Base-by-base conservation (phyloP, 2,797 vertebrate genomes). In the Acanthornis magna region DNA sequence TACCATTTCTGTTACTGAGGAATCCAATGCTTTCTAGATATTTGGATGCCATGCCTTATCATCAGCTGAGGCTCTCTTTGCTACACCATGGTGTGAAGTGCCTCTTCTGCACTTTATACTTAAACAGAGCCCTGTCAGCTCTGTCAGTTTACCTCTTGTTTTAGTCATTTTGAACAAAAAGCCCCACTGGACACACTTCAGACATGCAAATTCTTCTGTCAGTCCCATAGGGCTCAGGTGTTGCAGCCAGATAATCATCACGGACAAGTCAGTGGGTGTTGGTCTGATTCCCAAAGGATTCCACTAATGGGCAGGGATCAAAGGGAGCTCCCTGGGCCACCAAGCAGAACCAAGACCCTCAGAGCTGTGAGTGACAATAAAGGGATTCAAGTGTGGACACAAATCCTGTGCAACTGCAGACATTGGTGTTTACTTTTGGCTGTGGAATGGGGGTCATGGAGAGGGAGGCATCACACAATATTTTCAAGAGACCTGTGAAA, bases 141-240 rank as follows among this genome's bases (percentile, higher is more conserved):
- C 17, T 36, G 32, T 13, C 5, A 1, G 1, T 1, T n/a, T 57
- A 40, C 2, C 40, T 27, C 16, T 40, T 29, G 40, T 32, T 34
- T 32, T 8, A 29, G 22, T 50, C 8, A 78, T 29, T 55, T 80
- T 61, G 25, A 78, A 61, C 14, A 7, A 50, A 78, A 65, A 19
- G 9, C 5, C 48, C 10, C 38, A 7, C 16, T 54, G 51, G 14
- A 42, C n/a, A 60, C 16, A 48, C 32, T 38, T 48, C 22, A 13
- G 38, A 47, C 0, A 1, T 23, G 25, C 53, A 61, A 78, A 72
- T 14, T 1, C 25, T 68, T 65, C n/a, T 45, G 6, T 36, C 43
- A 50, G n/a, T 42, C n/a, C 36, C 21, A 16, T 2, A 38, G 13
- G 10, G 16, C 7, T 67, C 50, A 34, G 13, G 45, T 71, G n/a